Evolutionary conservation across 2,113 vertebrate species (phyloP), one percentile per base, ranked within the genome.

Genomic region (Meleagris gallopavo): DNA sequence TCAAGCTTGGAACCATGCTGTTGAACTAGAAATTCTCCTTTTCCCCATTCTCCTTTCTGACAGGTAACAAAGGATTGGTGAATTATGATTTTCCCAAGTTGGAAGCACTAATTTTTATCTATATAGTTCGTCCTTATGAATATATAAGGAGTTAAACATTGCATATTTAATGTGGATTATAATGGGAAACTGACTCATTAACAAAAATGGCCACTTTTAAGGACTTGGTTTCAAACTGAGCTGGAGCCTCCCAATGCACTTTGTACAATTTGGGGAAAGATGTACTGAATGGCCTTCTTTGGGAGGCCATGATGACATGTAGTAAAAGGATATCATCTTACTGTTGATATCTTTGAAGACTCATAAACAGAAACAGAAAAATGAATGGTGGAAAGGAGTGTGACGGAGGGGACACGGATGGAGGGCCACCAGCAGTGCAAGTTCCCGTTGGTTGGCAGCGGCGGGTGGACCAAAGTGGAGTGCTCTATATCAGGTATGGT

Each of bases 361-460:
- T 98, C 95, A 90, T 96, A 98, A 98, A 97, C 98, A 98, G 98
- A 98, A 98, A 98, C 98, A 98, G 98, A 99, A 98, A 98, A 98
- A 99, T 99, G 99, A 99, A 99, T 98, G 99, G 99, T 98, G 99
- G 98, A 98, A 99, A 99, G 98, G 99, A 99, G 96, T 98, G 98
- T 98, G 99, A 99, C 95, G 98, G 98, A 97, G 99, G 98, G 97
- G 98, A 98, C 90, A 98, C 98, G 93, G 98, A 99, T 95, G 97
- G 98, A 97, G 98, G 97, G 94, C 97, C 97, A 95, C 96, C 97
- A 95, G 98, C 99, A 96, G 98, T 99, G 90, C 99, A 99, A 98
- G 99, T 99, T 96, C 99, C 99, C 93, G 99, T 99, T 96, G 99
- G 99, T 94, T 99, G 99, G 99, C 99, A 99, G 97, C 98, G 99